These are phyloP conservation scores for Aphis gossypii DNA, from an alignment of 1,140 invertebrate genomes.

Conservation along the genomic window DNA sequence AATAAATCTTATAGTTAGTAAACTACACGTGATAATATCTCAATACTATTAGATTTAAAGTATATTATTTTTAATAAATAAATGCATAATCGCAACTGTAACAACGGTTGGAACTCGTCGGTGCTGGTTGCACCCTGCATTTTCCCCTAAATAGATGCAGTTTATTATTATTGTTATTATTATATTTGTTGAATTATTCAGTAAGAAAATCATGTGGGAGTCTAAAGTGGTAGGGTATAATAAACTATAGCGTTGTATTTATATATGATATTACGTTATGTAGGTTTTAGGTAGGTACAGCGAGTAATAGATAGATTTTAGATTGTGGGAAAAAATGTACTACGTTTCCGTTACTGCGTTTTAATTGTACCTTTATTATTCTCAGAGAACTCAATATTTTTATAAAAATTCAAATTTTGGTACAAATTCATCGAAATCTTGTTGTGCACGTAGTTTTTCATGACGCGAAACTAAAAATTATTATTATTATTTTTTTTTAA, in stretches of 20 bases:
- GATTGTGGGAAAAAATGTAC: neutral
- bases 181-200: neutral
- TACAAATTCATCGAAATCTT: no score
- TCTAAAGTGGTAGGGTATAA: neutral
- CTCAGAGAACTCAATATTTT: no score
- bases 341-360: neutral
- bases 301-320: neutral
- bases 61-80: constrained; percentile 12
- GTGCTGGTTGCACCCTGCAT: neutral
- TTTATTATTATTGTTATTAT: neutral
- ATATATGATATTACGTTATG: neutral
- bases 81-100: neutral
- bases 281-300: neutral
- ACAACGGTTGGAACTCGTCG: neutral
- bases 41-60: neutral
- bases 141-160: neutral
- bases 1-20: neutral
- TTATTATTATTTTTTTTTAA: neutral
- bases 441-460: no score
- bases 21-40: neutral
- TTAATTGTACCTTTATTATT: no score
- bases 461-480: no score
- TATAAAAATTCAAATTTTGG: no score
- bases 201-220: neutral
- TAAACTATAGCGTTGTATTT: neutral